Percentiles rank a stretch among this genome's conserved stretches.
phyloP scores from a whole-genome alignment of 2,888 invertebrate genomes.

The Diarsia dahlii region DNA sequence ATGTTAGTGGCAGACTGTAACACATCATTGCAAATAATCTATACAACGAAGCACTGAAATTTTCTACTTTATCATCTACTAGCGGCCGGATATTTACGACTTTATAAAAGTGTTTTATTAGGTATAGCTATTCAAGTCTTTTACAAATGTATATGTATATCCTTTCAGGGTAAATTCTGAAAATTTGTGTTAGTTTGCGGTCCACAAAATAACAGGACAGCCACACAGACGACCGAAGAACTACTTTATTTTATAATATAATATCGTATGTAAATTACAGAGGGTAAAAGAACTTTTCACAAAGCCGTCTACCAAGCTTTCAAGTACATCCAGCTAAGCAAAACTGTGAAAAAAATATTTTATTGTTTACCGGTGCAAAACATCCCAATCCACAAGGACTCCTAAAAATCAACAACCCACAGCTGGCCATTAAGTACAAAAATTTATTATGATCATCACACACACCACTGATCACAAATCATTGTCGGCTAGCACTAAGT shows the following conservation, averaged over 20 bases:
- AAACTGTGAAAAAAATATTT: background rate
- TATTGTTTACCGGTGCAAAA: background rate
- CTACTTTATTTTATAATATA: background rate
- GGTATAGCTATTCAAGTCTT: background rate
- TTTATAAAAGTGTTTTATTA: background rate
- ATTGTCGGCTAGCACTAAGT: slow-evolving; percentile 51
- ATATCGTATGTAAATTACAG: background rate
- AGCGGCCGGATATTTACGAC: background rate
- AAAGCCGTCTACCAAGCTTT: background rate
- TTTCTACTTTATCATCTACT: background rate
- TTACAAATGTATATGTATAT: background rate
- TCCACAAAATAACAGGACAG: background rate
- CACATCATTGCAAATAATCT: background rate
- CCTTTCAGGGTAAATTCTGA: background rate
- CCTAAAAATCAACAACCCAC: slow-evolving; percentile 40
- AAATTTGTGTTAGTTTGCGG: background rate
- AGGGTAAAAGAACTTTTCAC: background rate
- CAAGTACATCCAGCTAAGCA: background rate
- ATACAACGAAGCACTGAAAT: background rate
- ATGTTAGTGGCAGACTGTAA: background rate
- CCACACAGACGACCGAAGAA: background rate
- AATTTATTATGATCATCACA: slow-evolving; percentile 44
- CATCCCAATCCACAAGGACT: background rate
- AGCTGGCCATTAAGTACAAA: slow-evolving; percentile 37
- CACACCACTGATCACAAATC: slow-evolving; percentile 56